Evolutionary conservation across 2,113 vertebrate species (phyloP), one percentile per base, ranked within the genome.

Genomic region (Gnathonemus echidnorhynchus): DNA sequence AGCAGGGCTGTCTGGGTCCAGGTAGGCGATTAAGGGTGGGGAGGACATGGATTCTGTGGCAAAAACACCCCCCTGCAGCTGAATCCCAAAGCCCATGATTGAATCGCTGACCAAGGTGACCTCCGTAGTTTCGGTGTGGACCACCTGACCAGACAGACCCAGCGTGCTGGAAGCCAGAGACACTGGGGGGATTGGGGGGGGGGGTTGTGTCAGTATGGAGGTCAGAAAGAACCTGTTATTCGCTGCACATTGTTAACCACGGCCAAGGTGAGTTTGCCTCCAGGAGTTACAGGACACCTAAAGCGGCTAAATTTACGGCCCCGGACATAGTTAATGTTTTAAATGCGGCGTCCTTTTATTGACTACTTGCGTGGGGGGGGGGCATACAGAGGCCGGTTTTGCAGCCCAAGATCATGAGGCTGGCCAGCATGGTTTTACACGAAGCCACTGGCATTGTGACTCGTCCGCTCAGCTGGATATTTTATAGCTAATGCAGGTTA

Each of bases 41-140:
- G 98, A 99, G 89, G 98, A 98, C 84, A 99, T 95, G 0, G 98
- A 99, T 93, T 99, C 98, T 0, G 98, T 99, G 92, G 98, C 97
- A 49, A 99, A 99, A 89, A 99, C 98, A 1, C 98, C 98, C 8
- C 98, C 98, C 93, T 99, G 98, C 92, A 99, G 97, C 93, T 99
- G 98, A 91, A 99, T 97, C 87, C 98, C 98, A 91, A 99, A 99
- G 87, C 98, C 98, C 88, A 97, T 96, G 89, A 99, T 92, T 56
- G 97, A 97, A 93, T 99, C 98, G 66, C 98, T 97, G n/a, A 97
- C 96, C 95, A 99, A 94, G 89, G 93, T 95, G 2, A 99, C 97
- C 94, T 99, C 98, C 0, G 98, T 98, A 91, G 97, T 99, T 94
- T 99, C 98, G 0, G 98, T 99, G 95, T 99, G 98, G 62, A 99